phyloP scores from a whole-genome alignment of 2,797 vertebrate genomes.

The Gymnoscopelus braueri region DNA sequence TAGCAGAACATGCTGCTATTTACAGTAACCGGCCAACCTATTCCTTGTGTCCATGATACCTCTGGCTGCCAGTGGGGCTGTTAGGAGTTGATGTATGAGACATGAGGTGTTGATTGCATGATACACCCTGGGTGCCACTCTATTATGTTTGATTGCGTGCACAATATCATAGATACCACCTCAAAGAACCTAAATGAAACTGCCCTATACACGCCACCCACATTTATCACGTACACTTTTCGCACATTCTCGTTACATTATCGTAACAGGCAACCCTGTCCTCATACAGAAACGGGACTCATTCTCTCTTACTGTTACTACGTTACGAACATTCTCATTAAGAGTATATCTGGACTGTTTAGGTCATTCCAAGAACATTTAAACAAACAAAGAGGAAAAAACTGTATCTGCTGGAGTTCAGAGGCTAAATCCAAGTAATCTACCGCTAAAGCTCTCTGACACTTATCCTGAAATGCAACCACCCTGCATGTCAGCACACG shows the following conservation, averaged over 20 bases:
- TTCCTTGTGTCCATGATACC: conserved; percentile 37
- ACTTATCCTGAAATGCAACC: conserved; percentile 63
- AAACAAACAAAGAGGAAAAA: too few species aligned
- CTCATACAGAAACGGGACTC: background rate
- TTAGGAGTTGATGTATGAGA: conserved; percentile 50
- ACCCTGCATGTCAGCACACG: conserved; percentile 37
- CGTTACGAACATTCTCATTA: background rate
- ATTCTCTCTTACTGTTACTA: background rate
- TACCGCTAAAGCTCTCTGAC: conserved; percentile 39
- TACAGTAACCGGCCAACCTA: conserved; percentile 3
- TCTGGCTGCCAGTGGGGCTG: conserved; percentile 20
- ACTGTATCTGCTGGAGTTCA: background rate
- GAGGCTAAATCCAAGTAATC: conserved; percentile 47
- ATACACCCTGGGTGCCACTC: conserved; percentile 25
- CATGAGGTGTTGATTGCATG: conserved; percentile 51
- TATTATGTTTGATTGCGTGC: conserved; percentile 43
- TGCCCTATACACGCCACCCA: background rate
- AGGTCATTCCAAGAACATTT: background rate
- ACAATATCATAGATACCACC: conserved; percentile 30
- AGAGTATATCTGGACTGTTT: background rate
- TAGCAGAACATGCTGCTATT: conserved; percentile 25
- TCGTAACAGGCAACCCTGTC: too few species aligned
- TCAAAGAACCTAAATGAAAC: conserved; percentile 18
- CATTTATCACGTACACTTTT: background rate
- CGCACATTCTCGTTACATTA: too few species aligned